Base-by-base conservation (phyloP, 2,888 invertebrate genomes). In the Tenodera sinensis region DNA sequence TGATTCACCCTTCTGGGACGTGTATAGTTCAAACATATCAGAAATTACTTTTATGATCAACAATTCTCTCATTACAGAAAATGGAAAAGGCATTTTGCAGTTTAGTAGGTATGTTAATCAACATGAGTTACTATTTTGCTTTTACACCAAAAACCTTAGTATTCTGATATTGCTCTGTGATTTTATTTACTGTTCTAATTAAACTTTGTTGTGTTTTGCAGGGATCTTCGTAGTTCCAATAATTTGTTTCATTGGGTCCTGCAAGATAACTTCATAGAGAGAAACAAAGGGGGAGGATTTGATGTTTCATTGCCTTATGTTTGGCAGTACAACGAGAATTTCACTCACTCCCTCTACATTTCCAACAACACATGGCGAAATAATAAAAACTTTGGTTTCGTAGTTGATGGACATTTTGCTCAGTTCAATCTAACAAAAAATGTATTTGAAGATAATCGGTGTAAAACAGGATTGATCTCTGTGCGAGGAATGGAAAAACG, bases 401-500 rank as follows among this genome's bases (percentile, higher is more conserved):
- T 96, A 0, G 94, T 99, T n/a, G 97, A 97, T 91, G 99, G 99
- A 0, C 99, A 99, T 93, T 99, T 98, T 93, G 97, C 98, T 0
- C 83, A 90, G 83, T 84, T 99, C 0, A 98, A 98, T 92, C 96
- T 99, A 71, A 96, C 97, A 0, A 96, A 96, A 89, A 99, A 98
- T 93, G 94, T 95, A 9, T 99, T 99, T 92, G 95, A 96, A 1
- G 96, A 97, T 89, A 99, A 99, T 92, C 94, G 94, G 81, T 99
- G 99, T 92, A 96, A 96, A 91, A 94, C 94, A 25, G 98, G 98
- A 0, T 93, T 98, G 54, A 94, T 99, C 25, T 95, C 96, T 0
- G 94, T 98, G 42, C 95, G 96, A 90, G 99, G 99, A 14, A 99
- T 99, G 98, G 99, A 99, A 93, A 99, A 99, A 93, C 97, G 97